Percentiles rank a stretch among this genome's conserved stretches.
These are phyloP conservation scores for Tetramorium simillimum DNA, from an alignment of 1,140 invertebrate species.

Conservation along the genomic window DNA sequence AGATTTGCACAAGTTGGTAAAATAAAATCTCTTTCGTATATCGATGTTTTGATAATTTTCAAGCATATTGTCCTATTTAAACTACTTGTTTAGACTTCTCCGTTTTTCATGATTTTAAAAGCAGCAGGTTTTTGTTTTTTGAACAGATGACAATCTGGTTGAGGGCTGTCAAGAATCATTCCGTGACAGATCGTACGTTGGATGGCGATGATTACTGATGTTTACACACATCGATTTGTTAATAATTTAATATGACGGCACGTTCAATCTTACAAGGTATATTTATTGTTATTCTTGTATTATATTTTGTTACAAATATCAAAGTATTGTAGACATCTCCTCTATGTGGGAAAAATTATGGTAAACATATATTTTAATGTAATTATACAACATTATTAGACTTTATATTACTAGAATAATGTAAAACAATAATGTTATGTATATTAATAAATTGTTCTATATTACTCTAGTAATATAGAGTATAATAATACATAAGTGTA, in stretches of 20 bases:
- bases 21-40: too few relatives aligned
- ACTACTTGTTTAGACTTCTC: not conserved
- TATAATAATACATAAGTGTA: not conserved
- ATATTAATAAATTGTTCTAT: not conserved
- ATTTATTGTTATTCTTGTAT: not conserved
- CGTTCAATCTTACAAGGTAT: slow-evolving; percentile 70
- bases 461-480: not conserved
- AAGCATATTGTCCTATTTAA: not conserved
- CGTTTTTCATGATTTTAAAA: not conserved
- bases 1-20: too few relatives aligned
- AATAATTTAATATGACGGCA: slow-evolving; percentile 57
- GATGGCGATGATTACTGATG: not conserved
- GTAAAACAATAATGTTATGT: not conserved
- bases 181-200: not conserved
- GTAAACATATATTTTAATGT: not conserved
- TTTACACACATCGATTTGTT: not conserved
- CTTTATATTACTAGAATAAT: too few relatives aligned
- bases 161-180: slow-evolving; percentile 10
- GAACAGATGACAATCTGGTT: slow-evolving; percentile 54
- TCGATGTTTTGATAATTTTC: too few relatives aligned
- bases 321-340: not conserved
- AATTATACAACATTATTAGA: too few relatives aligned
- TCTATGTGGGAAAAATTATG: not conserved
- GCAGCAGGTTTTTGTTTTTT: slow-evolving; percentile 61
- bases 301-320: not conserved